A percentile compares a stretch with the other conserved stretches of the same genome.
phyloP scores from a whole-genome alignment of 2,797 vertebrate species.

The Holocentrus rufus region DNA sequence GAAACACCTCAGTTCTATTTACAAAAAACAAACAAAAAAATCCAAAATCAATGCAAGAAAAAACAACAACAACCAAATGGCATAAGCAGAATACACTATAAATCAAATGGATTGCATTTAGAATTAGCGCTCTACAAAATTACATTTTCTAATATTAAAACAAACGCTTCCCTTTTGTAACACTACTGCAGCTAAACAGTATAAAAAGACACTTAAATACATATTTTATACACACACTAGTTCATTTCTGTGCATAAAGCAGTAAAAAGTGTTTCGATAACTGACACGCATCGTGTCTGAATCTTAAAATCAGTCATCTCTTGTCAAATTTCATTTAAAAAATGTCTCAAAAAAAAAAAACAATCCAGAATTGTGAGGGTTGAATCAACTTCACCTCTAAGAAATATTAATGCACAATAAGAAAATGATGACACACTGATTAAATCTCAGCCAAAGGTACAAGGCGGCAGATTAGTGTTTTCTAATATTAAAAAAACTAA shows the following conservation, averaged over 20 bases:
- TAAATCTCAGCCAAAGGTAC: neutral
- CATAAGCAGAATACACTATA: conserved; percentile 40
- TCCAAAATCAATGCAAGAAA: conserved; percentile 37
- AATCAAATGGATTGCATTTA: conserved; percentile 57
- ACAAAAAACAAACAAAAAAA: conserved; percentile 51
- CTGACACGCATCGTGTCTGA: conserved; percentile 44
- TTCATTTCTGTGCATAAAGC: conserved; percentile 74
- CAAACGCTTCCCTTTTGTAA: conserved; percentile 73
- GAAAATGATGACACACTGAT: conserved; percentile 1
- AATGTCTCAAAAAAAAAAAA: conserved; percentile 33
- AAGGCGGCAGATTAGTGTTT: conserved; percentile 13
- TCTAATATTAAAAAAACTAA: neutral
- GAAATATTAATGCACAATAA: conserved; percentile 8
- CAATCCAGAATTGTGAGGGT: conserved; percentile 30
- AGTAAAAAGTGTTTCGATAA: conserved; percentile 65
- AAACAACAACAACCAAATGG: conserved; percentile 13
- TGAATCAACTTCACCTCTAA: conserved; percentile 8
- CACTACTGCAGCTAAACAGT: conserved; percentile 60
- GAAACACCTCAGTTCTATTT: conserved; percentile 60
- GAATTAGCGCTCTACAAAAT: conserved; percentile 60
- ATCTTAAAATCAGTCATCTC: conserved; percentile 44
- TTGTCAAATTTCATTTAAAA: conserved; percentile 40
- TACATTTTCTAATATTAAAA: conserved; percentile 45
- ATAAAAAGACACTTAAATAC: conserved; percentile 74
- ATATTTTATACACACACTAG: conserved; percentile 72